These are phyloP conservation scores for Stictocephala bisonia DNA, from an alignment of 2,888 invertebrate species.

Conservation along the genomic window DNA sequence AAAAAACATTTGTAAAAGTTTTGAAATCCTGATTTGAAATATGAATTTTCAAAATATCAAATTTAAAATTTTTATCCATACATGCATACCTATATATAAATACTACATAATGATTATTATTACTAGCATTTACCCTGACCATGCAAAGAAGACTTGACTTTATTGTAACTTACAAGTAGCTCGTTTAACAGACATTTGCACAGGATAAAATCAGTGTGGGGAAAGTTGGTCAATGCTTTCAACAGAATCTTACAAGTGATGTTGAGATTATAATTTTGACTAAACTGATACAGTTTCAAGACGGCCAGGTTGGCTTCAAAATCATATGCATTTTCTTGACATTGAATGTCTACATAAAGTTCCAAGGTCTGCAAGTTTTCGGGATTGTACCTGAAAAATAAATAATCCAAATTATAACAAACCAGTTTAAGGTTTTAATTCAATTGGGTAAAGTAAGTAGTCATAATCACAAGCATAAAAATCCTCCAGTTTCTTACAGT, in stretches of 20 bases:
- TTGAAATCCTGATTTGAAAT: no score
- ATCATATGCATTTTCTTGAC: slow-evolving; percentile 93
- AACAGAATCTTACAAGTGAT: slow-evolving; percentile 91
- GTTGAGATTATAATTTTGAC: slow-evolving; percentile 83
- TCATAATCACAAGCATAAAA: no score
- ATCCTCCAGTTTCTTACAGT: no score
- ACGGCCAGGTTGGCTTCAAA: slow-evolving; percentile 97
- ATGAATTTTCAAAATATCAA: no score
- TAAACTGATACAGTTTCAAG: slow-evolving; percentile 96
- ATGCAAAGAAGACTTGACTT: slow-evolving; percentile 2
- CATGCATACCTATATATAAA: no score
- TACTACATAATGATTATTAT: no score
- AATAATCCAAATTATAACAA: no score
- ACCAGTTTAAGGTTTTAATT: no score
- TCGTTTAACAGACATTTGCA: slow-evolving; percentile 96
- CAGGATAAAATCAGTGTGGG: slow-evolving; percentile 96
- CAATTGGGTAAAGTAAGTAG: no score
- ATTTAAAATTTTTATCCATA: no score
- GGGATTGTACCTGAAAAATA: slow-evolving; percentile 87
- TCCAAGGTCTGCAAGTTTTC: slow-evolving; percentile 92
- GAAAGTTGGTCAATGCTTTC: slow-evolving; percentile 96
- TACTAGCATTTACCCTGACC: no score
- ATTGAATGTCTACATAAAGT: slow-evolving; percentile 93
- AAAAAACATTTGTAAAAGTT: no score
- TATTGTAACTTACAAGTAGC: slow-evolving; percentile 68